phyloP scores from a whole-genome alignment of 1,140 invertebrate genomes.

The Condylostylus longicornis region DNA sequence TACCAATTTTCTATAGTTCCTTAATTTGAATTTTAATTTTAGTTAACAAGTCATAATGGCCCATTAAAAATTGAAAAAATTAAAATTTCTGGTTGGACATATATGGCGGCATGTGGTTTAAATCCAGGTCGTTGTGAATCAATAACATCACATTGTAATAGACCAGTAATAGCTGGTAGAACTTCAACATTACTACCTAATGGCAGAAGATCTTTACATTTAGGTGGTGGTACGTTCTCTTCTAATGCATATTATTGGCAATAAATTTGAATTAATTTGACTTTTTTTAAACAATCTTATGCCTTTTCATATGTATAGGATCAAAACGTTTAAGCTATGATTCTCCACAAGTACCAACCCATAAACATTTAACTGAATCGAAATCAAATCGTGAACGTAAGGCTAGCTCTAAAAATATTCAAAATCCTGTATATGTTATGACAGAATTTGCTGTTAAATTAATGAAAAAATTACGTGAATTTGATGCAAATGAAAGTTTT shows the following conservation, averaged over 20 bases:
- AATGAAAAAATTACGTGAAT: constrained; percentile 23
- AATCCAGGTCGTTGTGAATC: constrained; percentile 51
- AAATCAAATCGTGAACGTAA: constrained; percentile 8
- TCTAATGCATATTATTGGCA: too few relatives aligned
- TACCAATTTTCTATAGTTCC: constrained; percentile 1
- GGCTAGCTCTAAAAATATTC: constrained; percentile 13
- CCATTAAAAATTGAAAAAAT: constrained; percentile 62
- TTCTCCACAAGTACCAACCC: too few relatives aligned
- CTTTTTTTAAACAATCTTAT: too few relatives aligned
- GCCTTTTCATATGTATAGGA: too few relatives aligned
- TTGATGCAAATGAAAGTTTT: constrained; percentile 30
- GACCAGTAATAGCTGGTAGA: constrained; percentile 8
- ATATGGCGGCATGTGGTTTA: constrained; percentile 86
- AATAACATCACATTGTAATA: constrained; percentile 32
- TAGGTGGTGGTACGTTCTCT: too few relatives aligned
- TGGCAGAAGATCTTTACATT: constrained; percentile 20
- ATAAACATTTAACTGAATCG: too few relatives aligned
- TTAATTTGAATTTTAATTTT: too few relatives aligned
- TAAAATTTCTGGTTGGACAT: constrained; percentile 83
- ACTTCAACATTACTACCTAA: constrained; percentile 23
- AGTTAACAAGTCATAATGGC: constrained; percentile 30
- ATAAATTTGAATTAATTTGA: too few relatives aligned
- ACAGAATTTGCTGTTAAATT: constrained; percentile 38
- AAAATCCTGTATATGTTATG: constrained; percentile 41
- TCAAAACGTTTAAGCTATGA: too few relatives aligned